Base-by-base conservation (phyloP, 2,113 vertebrate genomes). In the Calidris pygmaea region DNA sequence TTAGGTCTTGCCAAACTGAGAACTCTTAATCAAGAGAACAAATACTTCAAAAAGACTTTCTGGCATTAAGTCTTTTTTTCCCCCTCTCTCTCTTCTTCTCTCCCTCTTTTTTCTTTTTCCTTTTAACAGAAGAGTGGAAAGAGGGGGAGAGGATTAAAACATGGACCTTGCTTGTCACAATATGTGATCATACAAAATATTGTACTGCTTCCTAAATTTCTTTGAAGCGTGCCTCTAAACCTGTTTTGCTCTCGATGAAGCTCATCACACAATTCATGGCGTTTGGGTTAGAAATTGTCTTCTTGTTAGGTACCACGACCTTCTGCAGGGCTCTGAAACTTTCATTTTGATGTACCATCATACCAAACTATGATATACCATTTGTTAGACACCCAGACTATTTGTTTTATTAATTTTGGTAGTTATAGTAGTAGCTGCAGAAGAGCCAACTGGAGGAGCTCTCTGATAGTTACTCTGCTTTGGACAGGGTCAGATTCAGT, bases 1-100 rank as follows among this genome's bases (percentile, higher is more conserved):
- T 97, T 96, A 97, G 96, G 93, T 94, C 93, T 96, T 97, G 97
- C 96, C 97, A 97, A 97, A 87, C 56, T 91, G 89, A 93, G 93
- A 96, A 95, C 76, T 86, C 90, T 96, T 96, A 96, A 97, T 97
- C 92, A 97, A 95, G 95, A 92, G 71, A 96, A 91, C 34, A 92
- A 95, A 91, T 86, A 96, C 95, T 96, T 97, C 96, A 97, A 94
- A 97, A 97, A 85, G 80, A 90, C 45, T 91, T 96, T 95, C 63
- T 94, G 77, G 81, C 71, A 91, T 91, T 90, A 84, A 73, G 67
- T 78, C 43, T 93, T 71, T 45, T 23, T 3, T 16, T 5, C 9
- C 16, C 18, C 4, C 8, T 24, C 26, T 22, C 21, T 16, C 27
- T 26, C 10, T 55, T n/a, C 11, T 72, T 65, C 45, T 58, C 29